Conservation (phyloP, 1,140 invertebrate species). For the Listronotus bonariensis region DNA sequence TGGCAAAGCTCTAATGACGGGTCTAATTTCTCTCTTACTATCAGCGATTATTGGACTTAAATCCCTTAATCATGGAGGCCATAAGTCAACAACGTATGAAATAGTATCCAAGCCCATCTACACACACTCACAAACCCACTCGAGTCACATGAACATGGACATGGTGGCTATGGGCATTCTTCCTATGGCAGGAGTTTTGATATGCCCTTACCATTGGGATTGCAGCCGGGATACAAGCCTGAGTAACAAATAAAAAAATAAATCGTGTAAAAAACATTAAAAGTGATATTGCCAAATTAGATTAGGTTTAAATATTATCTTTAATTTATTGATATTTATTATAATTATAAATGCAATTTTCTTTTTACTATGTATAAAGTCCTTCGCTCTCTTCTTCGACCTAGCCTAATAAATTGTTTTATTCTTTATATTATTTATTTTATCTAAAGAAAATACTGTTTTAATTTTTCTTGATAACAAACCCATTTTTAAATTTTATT, state of each 20-base stretch:
- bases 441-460: too few species aligned
- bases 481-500: too few species aligned
- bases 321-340: slow-evolving; percentile 30
- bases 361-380: too few species aligned
- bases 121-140: slow-evolving; percentile 72
- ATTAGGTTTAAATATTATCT: slow-evolving; percentile 7
- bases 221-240: slow-evolving; percentile 49
- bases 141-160: slow-evolving; percentile 65
- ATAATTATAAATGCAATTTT: too few species aligned
- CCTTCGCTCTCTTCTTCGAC: too few species aligned
- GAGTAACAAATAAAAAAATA: slow-evolving; percentile 5
- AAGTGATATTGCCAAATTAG: slow-evolving; percentile 26
- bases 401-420: too few species aligned
- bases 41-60: slow-evolving; percentile 79
- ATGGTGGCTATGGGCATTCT: slow-evolving; percentile 64
- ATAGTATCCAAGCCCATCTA: slow-evolving; percentile 82
- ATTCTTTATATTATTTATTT: too few species aligned
- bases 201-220: slow-evolving; percentile 51
- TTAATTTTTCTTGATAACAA: too few species aligned
- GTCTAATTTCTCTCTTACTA: slow-evolving; percentile 76
- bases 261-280: not conserved
- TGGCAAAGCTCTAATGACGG: slow-evolving; percentile 83
- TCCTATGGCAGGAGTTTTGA: slow-evolving; percentile 59
- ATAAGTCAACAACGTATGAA: slow-evolving; percentile 80
- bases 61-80: slow-evolving; percentile 66